phyloP scores from a whole-genome alignment of 1,140 invertebrate genomes.

The Plutomurus gul region DNA sequence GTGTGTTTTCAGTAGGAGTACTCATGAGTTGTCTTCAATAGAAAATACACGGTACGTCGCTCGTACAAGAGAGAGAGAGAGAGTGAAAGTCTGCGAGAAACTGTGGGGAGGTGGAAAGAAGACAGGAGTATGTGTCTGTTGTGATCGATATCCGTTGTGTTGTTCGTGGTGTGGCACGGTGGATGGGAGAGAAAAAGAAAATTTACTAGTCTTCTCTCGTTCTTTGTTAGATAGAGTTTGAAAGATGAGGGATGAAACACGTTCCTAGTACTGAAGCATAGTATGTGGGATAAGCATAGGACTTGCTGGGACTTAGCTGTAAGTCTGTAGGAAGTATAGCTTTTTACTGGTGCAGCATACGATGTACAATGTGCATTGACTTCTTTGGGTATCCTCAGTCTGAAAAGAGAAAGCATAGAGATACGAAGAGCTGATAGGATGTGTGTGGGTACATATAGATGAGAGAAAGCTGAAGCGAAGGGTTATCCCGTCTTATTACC shows the following conservation, averaged over 20 bases:
- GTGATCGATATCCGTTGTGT: conserved; percentile 18
- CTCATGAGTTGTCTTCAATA: no score
- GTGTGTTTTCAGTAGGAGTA: no score
- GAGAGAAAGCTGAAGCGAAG: conserved; percentile 38
- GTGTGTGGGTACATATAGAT: no score
- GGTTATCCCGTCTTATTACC: conserved; percentile 53
- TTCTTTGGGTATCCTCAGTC: neutral
- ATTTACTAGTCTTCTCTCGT: conserved; percentile 46
- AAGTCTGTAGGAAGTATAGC: neutral
- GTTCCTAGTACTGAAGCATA: neutral
- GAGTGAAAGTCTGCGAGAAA: neutral
- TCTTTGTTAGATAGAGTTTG: conserved; percentile 36
- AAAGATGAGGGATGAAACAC: conserved; percentile 38
- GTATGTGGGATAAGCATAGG: neutral
- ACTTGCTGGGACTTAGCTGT: neutral
- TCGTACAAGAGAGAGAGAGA: neutral
- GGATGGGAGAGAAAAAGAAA: neutral
- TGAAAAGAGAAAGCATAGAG: neutral
- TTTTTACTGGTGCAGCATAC: neutral
- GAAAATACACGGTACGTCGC: no score
- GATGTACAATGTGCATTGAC: neutral
- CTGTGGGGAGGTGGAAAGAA: neutral
- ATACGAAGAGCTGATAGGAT: neutral
- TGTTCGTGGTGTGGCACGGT: neutral
- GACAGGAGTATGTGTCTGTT: neutral